Conservation (phyloP, 2,888 invertebrate genomes). For the Bellardia bayeri region DNA sequence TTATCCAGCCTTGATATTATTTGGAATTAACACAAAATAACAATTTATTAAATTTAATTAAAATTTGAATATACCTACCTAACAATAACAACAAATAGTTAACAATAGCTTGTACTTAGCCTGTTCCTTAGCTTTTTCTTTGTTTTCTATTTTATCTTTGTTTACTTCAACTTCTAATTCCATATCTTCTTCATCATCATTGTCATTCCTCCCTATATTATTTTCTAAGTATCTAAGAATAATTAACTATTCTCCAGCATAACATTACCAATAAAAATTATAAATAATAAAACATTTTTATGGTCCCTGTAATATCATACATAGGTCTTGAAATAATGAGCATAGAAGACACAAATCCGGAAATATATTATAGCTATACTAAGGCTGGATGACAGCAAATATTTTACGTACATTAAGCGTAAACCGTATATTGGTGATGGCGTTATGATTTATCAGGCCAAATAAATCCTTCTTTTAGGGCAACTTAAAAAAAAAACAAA, state of each 20-base stretch:
- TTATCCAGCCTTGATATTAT: no score
- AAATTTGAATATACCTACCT: no score
- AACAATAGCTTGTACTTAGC: no score
- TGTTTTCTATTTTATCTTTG: background rate
- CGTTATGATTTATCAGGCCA: no score
- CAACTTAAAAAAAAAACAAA: background rate
- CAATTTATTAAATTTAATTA: no score
- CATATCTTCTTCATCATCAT: background rate
- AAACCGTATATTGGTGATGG: no score
- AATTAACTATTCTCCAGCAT: background rate
- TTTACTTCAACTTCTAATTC: background rate
- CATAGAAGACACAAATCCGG: conserved; percentile 11
- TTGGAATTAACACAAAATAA: no score
- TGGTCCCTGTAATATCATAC: background rate
- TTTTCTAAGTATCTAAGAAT: conserved; percentile 6
- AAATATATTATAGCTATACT: conserved; percentile 4
- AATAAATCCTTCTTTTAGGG: no score
- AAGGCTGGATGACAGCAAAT: background rate
- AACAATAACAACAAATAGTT: no score
- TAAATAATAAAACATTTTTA: conserved; percentile 21
- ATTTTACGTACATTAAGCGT: background rate
- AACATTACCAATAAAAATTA: background rate
- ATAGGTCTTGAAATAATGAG: conserved; percentile 15
- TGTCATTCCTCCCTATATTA: background rate
- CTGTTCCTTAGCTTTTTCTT: no score